A percentile compares a stretch with the other conserved stretches of the same genome.
Evolutionary conservation across 2,888 invertebrate genomes (phyloP).

Genomic region (Oegoconia quadripuncta): DNA sequence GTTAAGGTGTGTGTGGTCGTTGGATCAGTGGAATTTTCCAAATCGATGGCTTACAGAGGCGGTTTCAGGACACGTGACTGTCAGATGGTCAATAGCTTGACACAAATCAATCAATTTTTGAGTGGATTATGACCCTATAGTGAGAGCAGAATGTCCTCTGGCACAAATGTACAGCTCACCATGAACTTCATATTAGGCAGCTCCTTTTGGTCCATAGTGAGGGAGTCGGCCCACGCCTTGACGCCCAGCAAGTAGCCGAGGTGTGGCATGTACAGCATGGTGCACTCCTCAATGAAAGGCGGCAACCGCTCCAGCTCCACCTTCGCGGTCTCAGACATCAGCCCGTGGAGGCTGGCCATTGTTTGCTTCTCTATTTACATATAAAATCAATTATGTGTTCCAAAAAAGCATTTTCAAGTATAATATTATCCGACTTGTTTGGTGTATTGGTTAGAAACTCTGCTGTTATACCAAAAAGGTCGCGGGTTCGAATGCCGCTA

Average conservation of each 20-base stretch:
- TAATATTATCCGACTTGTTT: no score
- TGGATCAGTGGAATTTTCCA: no score
- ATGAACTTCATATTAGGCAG: slow-evolving; percentile 85
- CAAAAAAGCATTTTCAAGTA: no score
- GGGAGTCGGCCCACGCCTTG: slow-evolving; percentile 80
- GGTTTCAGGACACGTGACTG: no score
- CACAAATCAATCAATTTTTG: no score
- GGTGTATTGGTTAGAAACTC: no score
- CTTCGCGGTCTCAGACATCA: slow-evolving; percentile 85
- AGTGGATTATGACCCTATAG: neutral
- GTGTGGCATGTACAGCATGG: slow-evolving; percentile 85
- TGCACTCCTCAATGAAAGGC: slow-evolving; percentile 82
- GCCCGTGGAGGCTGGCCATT: slow-evolving; percentile 83
- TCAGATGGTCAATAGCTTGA: no score
- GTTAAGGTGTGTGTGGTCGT: no score
- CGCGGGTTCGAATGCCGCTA: no score
- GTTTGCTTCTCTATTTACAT: slow-evolving; percentile 81
- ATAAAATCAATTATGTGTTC: neutral
- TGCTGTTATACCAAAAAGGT: no score
- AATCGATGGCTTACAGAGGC: no score
- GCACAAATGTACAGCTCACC: slow-evolving; percentile 52
- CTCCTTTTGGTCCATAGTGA: slow-evolving; percentile 76
- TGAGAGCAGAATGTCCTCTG: neutral
- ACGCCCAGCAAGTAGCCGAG: slow-evolving; percentile 89
- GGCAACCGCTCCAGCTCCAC: slow-evolving; percentile 84